A percentile compares a stretch with the other conserved stretches of the same genome.
phyloP scores from a whole-genome alignment of 2,888 invertebrate species.

The Petrophora chlorosata region DNA sequence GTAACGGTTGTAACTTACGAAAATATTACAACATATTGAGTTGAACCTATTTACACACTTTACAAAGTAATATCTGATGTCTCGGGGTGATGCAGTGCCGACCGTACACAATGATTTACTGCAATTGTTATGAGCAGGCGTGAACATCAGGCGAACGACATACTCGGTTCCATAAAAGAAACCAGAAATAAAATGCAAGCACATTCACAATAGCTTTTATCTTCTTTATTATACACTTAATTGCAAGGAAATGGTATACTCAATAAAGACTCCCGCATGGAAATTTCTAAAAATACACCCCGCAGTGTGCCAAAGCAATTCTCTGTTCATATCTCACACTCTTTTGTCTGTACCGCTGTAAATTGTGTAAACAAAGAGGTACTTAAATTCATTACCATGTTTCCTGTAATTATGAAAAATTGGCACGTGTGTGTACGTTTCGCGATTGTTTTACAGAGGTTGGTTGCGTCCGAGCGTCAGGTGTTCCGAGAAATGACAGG shows the following conservation, averaged over 20 bases:
- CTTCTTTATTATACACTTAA: too few species aligned
- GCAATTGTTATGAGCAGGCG: too few species aligned
- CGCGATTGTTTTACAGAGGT: constrained; percentile 25
- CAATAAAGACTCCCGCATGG: constrained; percentile 30
- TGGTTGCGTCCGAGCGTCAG: constrained; percentile 26
- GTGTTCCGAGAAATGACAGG: constrained; percentile 18
- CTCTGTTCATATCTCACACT: constrained; percentile 20
- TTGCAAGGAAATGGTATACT: constrained; percentile 7
- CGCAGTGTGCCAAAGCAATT: constrained; percentile 16
- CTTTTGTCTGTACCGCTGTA: constrained; percentile 23
- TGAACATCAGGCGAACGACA: too few species aligned
- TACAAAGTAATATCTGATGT: too few species aligned
- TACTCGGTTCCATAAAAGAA: too few species aligned
- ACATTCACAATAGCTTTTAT: too few species aligned
- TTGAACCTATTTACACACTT: too few species aligned
- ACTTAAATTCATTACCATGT: constrained; percentile 27
- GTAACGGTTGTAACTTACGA: too few species aligned
- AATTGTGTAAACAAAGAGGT: constrained; percentile 27
- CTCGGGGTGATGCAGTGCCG: too few species aligned
- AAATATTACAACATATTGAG: too few species aligned
- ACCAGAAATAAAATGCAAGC: too few species aligned
- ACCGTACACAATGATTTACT: too few species aligned
- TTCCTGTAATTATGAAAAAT: constrained; percentile 38
- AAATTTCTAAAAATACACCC: constrained; percentile 25
- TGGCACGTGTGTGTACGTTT: constrained; percentile 32